Evolutionary conservation across 2,113 vertebrate species (phyloP).

Genomic region (Bujurquina vittata): DNA sequence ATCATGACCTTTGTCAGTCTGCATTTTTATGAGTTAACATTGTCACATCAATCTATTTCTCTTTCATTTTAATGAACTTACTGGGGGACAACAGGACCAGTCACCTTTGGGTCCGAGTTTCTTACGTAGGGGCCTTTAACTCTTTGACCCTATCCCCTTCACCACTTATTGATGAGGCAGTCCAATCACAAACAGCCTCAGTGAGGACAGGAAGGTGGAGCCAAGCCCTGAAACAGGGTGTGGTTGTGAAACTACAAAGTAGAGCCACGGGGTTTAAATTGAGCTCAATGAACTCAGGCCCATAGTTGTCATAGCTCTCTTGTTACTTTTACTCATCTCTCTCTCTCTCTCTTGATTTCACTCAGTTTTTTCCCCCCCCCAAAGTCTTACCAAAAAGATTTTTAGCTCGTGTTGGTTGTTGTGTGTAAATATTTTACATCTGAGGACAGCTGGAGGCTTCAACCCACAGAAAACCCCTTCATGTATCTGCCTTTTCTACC

Average conservation of each 20-base stretch:
- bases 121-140: constrained; percentile 31
- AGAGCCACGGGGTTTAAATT: constrained; percentile 72
- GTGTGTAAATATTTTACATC: neutral
- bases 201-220: constrained; percentile 63
- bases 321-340: constrained; percentile 5
- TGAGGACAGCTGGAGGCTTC: constrained; percentile 27
- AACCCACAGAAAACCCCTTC: neutral
- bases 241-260: constrained; percentile 75
- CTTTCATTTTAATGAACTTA: neutral
- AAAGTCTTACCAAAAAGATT: neutral
- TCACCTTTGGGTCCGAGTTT: constrained; percentile 22
- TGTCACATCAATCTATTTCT: neutral
- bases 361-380: neutral
- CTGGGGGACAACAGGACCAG: constrained; percentile 26
- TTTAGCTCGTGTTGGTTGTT: constrained; percentile 12
- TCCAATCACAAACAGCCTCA: constrained; percentile 65
- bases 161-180: constrained; percentile 47
- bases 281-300: constrained; percentile 35
- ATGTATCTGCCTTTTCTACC: constrained; percentile 24
- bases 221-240: constrained; percentile 75
- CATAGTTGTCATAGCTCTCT: constrained; percentile 36
- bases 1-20: neutral
- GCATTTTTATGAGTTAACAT: neutral
- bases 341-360: neutral
- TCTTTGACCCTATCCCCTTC: constrained; percentile 44